Evolutionary conservation across 2,888 invertebrate species (phyloP).

Genomic region (Pherbina coryleti): DNA sequence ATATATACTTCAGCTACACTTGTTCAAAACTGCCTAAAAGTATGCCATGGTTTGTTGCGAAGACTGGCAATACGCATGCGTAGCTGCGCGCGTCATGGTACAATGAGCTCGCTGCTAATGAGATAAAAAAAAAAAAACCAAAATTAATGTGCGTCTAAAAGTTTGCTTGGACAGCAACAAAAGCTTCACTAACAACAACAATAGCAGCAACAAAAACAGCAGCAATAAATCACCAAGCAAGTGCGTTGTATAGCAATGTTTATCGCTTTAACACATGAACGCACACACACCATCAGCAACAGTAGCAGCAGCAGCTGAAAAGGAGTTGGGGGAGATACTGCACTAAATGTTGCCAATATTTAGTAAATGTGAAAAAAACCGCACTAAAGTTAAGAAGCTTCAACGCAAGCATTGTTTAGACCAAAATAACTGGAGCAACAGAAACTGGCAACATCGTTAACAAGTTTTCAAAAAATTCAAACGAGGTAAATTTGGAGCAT

Average conservation of each 20-base stretch:
- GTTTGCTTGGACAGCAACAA: conserved; percentile 39
- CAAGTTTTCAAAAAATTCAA: neutral
- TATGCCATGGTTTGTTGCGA: neutral
- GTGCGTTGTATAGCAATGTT: conserved; percentile 42
- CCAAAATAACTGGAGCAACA: neutral
- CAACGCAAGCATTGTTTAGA: neutral
- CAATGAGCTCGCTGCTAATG: conserved; percentile 17
- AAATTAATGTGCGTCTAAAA: conserved; percentile 31
- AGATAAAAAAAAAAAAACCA: conserved; percentile 1
- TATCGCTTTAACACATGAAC: conserved; percentile 49
- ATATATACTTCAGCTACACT: neutral
- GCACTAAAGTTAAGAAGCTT: neutral
- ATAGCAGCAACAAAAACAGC: conserved; percentile 40
- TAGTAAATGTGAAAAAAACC: neutral
- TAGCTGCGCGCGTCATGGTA: conserved; percentile 6
- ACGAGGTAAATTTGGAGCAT: neutral
- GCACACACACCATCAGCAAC: neutral
- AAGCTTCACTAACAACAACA: conserved; percentile 36
- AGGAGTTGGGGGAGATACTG: neutral
- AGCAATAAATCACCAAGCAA: conserved; percentile 17
- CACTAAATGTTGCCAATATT: neutral
- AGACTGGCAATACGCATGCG: neutral
- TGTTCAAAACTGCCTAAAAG: neutral
- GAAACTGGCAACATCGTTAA: neutral
- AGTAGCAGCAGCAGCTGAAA: neutral